Percentiles rank a stretch among this genome's conserved stretches.
Evolutionary conservation across 2,797 vertebrate genomes (phyloP).

Genomic region (Ctenosaura bakeri): DNA sequence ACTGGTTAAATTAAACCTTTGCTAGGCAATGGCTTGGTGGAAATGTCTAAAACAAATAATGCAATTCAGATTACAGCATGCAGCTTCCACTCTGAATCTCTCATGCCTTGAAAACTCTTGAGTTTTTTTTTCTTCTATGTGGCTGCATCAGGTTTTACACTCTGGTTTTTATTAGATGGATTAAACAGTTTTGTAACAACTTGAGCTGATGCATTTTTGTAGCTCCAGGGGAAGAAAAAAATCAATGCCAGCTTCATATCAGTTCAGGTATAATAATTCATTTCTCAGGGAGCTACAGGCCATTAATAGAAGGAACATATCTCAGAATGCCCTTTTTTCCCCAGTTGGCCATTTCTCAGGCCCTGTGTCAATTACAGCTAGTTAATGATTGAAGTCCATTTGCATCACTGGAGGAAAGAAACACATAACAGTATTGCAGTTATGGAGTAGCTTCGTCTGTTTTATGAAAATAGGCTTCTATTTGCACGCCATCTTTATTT

Average conservation of each 20-base stretch:
- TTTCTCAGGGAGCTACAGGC: conserved; percentile 65
- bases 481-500: conserved; percentile 11
- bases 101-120: conserved; percentile 41
- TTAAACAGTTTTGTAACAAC: conserved; percentile 58
- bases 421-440: conserved; percentile 30
- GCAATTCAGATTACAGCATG: neutral
- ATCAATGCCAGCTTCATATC: conserved; percentile 66
- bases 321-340: conserved; percentile 36
- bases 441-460: conserved; percentile 24
- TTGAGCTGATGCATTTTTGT: conserved; percentile 60
- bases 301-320: conserved; percentile 57
- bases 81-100: conserved; percentile 56
- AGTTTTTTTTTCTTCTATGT: conserved; percentile 35
- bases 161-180: conserved; percentile 56
- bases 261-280: conserved; percentile 66
- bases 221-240: conserved; percentile 63
- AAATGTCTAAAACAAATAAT: neutral
- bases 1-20: neutral
- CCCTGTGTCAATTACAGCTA: conserved; percentile 58
- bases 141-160: conserved; percentile 43
- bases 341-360: conserved; percentile 70
- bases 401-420: conserved; percentile 51
- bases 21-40: neutral
- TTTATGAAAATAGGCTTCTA: neutral
- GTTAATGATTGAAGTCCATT: conserved; percentile 73